Percentiles rank a stretch among this genome's conserved stretches.
Evolutionary conservation across 2,888 invertebrate genomes (phyloP).

Genomic region (Parasteatoda lunata): DNA sequence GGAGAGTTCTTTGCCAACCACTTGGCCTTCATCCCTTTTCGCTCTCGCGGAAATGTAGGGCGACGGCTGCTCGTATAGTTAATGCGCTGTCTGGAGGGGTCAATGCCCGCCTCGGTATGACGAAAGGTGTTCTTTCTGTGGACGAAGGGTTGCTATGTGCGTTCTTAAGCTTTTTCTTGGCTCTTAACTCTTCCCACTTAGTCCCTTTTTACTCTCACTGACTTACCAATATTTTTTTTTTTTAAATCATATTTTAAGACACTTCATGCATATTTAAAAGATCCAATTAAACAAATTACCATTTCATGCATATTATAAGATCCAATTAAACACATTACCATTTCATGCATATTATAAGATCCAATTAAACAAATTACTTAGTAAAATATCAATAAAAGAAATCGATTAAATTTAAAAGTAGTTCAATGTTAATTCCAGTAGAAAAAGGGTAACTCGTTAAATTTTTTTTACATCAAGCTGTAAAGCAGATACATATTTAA

Average conservation of each 20-base stretch:
- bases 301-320: neutral
- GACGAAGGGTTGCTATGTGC: constrained; percentile 38
- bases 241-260: neutral
- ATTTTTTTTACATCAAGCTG: too few relatives aligned
- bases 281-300: neutral
- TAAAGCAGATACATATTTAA: too few relatives aligned
- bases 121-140: constrained; percentile 54
- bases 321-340: neutral
- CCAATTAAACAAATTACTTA: neutral
- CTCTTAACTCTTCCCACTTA: neutral
- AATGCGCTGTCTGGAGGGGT: constrained; percentile 65
- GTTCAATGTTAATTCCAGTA: too few relatives aligned
- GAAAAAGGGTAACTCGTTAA: too few relatives aligned
- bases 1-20: constrained; percentile 22
- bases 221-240: neutral
- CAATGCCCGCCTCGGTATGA: constrained; percentile 62
- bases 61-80: constrained; percentile 62
- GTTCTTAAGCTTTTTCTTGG: neutral
- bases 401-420: too few relatives aligned
- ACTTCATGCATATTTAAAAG: neutral
- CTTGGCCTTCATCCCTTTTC: constrained; percentile 48
- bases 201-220: neutral
- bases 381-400: too few relatives aligned
- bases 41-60: constrained; percentile 45
- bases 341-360: neutral